Evolutionary conservation across 2,797 vertebrate genomes (phyloP), one percentile per base, ranked within the genome.

Genomic region (Austrolebias charrua): DNA sequence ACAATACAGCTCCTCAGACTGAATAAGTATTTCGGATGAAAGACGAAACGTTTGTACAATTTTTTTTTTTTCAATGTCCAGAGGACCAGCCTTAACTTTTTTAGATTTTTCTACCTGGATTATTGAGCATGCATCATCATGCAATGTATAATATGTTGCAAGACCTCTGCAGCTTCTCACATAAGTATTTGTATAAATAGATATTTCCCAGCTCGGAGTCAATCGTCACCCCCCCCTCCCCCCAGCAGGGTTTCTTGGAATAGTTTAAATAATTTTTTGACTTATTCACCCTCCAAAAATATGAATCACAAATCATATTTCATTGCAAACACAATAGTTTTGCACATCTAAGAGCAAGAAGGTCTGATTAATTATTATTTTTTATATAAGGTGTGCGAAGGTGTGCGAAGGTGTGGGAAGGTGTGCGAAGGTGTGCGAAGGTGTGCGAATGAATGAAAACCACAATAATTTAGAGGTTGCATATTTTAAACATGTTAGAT

Each of bases 401-500:
- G n/a, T n/a, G n/a, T n/a, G n/a, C n/a, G n/a, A n/a, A n/a, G n/a
- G n/a, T n/a, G n/a, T n/a, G n/a, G n/a, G n/a, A n/a, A n/a, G n/a
- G n/a, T n/a, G n/a, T n/a, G n/a, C n/a, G n/a, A n/a, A n/a, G n/a
- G n/a, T n/a, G n/a, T n/a, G n/a, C n/a, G n/a, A n/a, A n/a, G n/a
- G n/a, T n/a, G n/a, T n/a, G n/a, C n/a, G n/a, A n/a, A n/a, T n/a
- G n/a, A n/a, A n/a, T n/a, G n/a, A 28, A 60, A 47, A 60, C 24
- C 33, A 56, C 49, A 40, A 6, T 15, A 62, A 55, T 42, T 56
- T 60, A 33, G 15, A 53, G 15, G 49, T 76, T 40, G 12, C 33
- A 69, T 12, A 40, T 73, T 63, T 29, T 5, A 71, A 35, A 57
- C 55, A 60, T 64, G 15, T 52, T 68, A 66, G 12, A 45, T 24